Evolutionary conservation across 1,140 invertebrate genomes (phyloP).

Genomic region (Holotrichia oblita): DNA sequence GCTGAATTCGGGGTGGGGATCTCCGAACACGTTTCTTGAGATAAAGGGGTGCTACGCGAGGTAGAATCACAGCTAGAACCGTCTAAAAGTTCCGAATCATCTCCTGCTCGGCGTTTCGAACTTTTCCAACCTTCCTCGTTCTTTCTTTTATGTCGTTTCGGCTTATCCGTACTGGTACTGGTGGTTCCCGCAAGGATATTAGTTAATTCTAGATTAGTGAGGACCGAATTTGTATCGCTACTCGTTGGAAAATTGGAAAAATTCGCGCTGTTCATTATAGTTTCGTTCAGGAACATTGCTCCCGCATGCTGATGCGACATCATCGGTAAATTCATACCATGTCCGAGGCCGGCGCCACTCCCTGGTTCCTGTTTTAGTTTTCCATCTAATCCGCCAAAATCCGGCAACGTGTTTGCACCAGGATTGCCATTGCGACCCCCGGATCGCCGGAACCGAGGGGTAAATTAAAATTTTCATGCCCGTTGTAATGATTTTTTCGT

Average conservation of each 20-base stretch:
- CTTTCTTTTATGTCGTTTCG: constrained; percentile 59
- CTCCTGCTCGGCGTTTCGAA: constrained; percentile 64
- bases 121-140: constrained; percentile 65
- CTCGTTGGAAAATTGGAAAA: constrained; percentile 56
- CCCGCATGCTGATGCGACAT: constrained; percentile 54
- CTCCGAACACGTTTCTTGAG: constrained; percentile 62
- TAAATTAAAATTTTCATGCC: constrained; percentile 62
- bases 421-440: constrained; percentile 61
- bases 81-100: constrained; percentile 66
- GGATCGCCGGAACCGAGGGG: constrained; percentile 60
- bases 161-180: constrained; percentile 46
- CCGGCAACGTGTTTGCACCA: constrained; percentile 63
- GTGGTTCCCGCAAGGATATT: constrained; percentile 51
- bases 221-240: constrained; percentile 39
- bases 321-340: constrained; percentile 57
- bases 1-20: constrained; percentile 67
- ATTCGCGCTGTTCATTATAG: constrained; percentile 55
- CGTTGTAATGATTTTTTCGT: constrained; percentile 57
- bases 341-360: constrained; percentile 56
- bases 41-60: constrained; percentile 67
- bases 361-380: constrained; percentile 67
- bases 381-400: constrained; percentile 64
- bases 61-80: constrained; percentile 74
- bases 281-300: constrained; percentile 57
- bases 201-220: constrained; percentile 57